Percentiles rank a stretch among this genome's conserved stretches.
Conservation (phyloP, 2,113 vertebrate species). For the Pongo abelii region DNA sequence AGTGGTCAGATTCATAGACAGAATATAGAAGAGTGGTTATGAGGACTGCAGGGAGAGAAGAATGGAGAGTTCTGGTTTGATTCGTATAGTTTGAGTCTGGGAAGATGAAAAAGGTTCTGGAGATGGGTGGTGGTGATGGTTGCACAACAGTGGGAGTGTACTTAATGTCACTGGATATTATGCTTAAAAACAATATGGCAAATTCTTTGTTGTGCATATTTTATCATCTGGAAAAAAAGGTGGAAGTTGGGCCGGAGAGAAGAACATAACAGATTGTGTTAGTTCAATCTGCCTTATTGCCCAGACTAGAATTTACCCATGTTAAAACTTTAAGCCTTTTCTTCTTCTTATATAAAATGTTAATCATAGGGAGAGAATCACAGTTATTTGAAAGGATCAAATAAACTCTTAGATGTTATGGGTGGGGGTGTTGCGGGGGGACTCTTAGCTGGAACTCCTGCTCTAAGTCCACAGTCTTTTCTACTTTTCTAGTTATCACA, state of each 20-base stretch:
- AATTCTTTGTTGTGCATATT: not conserved
- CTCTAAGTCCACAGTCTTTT: not conserved
- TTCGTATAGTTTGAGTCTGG: not conserved
- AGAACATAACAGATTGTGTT: not conserved
- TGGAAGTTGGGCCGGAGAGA: not conserved
- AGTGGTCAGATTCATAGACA: not conserved
- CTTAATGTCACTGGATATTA: not conserved
- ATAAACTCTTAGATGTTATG: not conserved
- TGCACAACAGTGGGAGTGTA: not conserved
- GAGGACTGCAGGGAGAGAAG: rapidly evolving
- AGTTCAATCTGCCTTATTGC: not conserved
- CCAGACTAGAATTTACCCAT: not conserved
- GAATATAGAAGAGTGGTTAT: not conserved
- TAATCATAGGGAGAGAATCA: not conserved
- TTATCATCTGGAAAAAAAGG: not conserved
- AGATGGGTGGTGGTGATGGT: not conserved
- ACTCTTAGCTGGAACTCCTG: not conserved
- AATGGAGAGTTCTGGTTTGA: not conserved
- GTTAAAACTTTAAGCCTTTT: not conserved
- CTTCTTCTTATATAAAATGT: not conserved
- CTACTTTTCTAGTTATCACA: not conserved
- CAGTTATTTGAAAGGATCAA: not conserved
- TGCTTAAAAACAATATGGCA: not conserved
- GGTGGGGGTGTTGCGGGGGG: no score
- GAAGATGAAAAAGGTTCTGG: not conserved